A percentile compares a stretch with the other conserved stretches of the same genome.
phyloP scores from a whole-genome alignment of 2,797 vertebrate species.

The Phalanger gymnotis region DNA sequence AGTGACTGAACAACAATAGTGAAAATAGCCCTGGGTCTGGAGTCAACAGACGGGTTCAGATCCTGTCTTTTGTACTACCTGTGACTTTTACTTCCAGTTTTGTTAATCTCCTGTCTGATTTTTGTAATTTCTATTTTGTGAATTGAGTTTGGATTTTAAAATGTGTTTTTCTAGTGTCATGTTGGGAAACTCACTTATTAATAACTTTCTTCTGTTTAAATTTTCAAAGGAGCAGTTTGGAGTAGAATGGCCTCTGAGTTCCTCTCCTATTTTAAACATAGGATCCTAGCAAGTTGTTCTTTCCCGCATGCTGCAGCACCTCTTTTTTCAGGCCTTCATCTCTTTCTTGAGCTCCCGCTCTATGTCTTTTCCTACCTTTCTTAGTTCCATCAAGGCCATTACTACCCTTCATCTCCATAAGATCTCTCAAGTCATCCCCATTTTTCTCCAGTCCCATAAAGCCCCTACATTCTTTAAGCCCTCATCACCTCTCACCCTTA shows the following conservation, averaged over 20 bases:
- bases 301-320: too few species aligned
- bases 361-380: background rate
- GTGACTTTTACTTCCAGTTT: too few species aligned
- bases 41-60: background rate
- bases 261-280: background rate
- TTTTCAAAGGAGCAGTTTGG: background rate
- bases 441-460: background rate
- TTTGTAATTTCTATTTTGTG: too few species aligned
- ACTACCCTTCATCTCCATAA: background rate
- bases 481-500: too few species aligned
- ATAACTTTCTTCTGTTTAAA: background rate
- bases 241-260: background rate
- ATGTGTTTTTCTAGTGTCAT: too few species aligned
- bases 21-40: background rate
- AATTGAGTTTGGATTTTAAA: too few species aligned
- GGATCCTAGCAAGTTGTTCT: background rate
- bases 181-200: background rate
- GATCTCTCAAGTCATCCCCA: background rate
- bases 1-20: too few species aligned
- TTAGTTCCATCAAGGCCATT: background rate
- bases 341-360: background rate
- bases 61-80: background rate
- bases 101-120: too few species aligned
- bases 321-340: background rate
- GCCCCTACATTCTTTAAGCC: too few species aligned